Conservation (phyloP, 2,888 invertebrate genomes). For the Chironomus tentans region DNA sequence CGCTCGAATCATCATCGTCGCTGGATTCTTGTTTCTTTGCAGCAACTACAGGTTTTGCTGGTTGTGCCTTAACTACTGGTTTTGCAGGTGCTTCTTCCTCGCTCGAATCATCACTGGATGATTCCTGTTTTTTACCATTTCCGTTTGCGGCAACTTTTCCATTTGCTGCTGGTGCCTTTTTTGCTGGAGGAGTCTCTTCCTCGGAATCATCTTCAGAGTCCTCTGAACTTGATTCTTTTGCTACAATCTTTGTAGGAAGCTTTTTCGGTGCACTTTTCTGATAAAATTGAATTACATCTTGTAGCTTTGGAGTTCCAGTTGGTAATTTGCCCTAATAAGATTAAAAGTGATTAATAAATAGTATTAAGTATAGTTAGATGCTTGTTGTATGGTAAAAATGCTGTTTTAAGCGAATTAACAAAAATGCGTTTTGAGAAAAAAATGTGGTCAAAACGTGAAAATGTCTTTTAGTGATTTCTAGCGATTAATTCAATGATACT, state of each 20-base stretch:
- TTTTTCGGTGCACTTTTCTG: constrained; percentile 44
- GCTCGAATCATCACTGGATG: constrained; percentile 35
- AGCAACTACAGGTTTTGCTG: constrained; percentile 10
- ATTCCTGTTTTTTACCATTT: constrained; percentile 29
- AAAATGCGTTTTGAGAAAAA: constrained; percentile 22
- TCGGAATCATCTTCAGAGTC: constrained; percentile 7
- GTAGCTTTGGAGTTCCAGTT: constrained; percentile 56
- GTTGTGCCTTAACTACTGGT: constrained; percentile 29
- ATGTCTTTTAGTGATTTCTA: not conserved
- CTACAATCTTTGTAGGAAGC: constrained; percentile 34
- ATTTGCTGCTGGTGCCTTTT: constrained; percentile 29
- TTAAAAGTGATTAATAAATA: not conserved
- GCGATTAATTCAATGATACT: constrained; percentile 32
- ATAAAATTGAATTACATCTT: constrained; percentile 51
- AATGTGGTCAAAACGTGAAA: constrained; percentile 9
- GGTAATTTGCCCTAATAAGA: constrained; percentile 49
- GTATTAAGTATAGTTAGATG: not conserved
- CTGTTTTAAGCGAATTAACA: not conserved
- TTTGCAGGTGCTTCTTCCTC: constrained; percentile 35
- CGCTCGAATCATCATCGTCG: constrained; percentile 32
- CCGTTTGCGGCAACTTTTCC: constrained; percentile 27
- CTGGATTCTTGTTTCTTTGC: constrained; percentile 32
- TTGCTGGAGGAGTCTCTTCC: constrained; percentile 32
- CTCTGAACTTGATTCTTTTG: constrained; percentile 29
- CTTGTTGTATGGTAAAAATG: not conserved